A percentile compares a stretch with the other conserved stretches of the same genome.
phyloP scores from a whole-genome alignment of 2,888 invertebrate genomes.

The Melipona beecheii region DNA sequence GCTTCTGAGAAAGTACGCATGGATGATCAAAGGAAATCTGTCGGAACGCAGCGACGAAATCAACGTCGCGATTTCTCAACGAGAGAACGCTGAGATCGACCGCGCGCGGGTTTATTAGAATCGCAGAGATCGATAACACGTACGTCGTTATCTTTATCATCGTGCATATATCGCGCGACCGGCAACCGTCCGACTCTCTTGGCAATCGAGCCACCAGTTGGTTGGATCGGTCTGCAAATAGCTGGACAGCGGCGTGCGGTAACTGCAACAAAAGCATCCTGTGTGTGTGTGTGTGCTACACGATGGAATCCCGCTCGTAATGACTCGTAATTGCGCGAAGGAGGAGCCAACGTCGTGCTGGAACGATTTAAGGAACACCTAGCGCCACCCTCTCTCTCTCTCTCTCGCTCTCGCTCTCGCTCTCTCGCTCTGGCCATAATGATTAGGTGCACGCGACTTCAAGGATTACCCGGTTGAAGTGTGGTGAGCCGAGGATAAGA shows the following conservation, averaged over 20 bases:
- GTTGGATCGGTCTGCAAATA: conserved; percentile 40
- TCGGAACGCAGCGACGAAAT: not conserved
- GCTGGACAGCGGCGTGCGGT: conserved; percentile 20
- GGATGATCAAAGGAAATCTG: not conserved
- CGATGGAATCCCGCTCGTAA: conserved; percentile 68
- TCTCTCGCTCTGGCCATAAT: conserved; percentile 55
- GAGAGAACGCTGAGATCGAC: conserved; percentile 19
- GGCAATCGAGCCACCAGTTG: not conserved
- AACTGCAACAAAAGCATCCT: conserved; percentile 37
- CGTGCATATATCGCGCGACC: conserved; percentile 22
- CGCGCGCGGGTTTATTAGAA: not conserved
- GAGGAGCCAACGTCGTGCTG: conserved; percentile 70
- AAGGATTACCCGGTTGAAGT: conserved; percentile 64
- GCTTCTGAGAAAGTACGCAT: not conserved
- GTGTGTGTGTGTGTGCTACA: conserved; percentile 42
- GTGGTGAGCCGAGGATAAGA: conserved; percentile 48
- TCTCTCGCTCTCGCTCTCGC: conserved; percentile 18
- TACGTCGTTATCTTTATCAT: conserved; percentile 32
- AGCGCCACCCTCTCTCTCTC: conserved; percentile 42
- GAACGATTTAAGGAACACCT: conserved; percentile 73
- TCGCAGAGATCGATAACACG: not conserved
- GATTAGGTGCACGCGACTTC: conserved; percentile 72
- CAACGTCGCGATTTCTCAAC: not conserved
- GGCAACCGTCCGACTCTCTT: conserved; percentile 3
- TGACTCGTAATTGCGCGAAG: conserved; percentile 72